Evolutionary conservation across 2,797 vertebrate genomes (phyloP).

Genomic region (Pseudocheirus occidentalis): DNA sequence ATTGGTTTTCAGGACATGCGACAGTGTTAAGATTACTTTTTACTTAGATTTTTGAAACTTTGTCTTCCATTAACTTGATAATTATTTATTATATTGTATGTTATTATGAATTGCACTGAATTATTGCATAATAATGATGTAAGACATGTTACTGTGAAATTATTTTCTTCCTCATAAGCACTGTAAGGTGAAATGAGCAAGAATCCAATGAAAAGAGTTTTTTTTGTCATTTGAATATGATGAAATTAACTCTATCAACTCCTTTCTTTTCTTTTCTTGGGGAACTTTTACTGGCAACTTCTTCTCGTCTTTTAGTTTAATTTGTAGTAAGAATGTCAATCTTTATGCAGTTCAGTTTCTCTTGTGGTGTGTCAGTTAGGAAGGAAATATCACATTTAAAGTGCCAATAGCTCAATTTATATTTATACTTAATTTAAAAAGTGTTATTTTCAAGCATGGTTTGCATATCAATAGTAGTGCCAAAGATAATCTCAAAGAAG

Average conservation of each 20-base stretch:
- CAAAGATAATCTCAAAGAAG: background rate
- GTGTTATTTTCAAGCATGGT: background rate
- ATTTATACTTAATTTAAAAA: background rate
- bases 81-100: background rate
- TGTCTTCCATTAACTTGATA: background rate
- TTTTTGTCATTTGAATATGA: background rate
- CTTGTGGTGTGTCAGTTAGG: background rate
- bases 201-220: background rate
- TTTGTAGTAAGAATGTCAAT: background rate
- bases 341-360: background rate
- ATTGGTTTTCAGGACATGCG: background rate
- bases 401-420: background rate
- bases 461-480: background rate
- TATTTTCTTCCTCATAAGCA: background rate
- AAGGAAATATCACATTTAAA: background rate
- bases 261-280: background rate
- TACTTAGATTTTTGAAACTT: background rate
- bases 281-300: background rate
- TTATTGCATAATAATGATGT: background rate
- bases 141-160: background rate
- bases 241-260: background rate
- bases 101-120: background rate
- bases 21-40: background rate
- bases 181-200: background rate
- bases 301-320: background rate